phyloP scores from a whole-genome alignment of 2,888 invertebrate genomes.

The Mellilla xanthometata region DNA sequence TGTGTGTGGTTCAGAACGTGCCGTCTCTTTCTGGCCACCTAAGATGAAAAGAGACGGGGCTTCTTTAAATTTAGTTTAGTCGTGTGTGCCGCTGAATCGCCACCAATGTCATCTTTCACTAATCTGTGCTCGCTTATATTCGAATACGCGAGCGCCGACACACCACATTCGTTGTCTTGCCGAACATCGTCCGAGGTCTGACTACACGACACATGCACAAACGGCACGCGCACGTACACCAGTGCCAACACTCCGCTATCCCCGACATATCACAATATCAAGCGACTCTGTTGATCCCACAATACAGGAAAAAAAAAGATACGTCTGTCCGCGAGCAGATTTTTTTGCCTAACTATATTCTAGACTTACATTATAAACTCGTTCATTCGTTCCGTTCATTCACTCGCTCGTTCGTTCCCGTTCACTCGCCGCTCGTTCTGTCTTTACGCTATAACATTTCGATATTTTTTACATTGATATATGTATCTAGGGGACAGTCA shows the following conservation, averaged over 20 bases:
- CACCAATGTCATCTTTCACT: no score
- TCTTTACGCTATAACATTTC: constrained; percentile 65
- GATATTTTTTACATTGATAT: constrained; percentile 73
- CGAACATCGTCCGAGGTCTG: constrained; percentile 55
- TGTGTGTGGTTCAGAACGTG: no score
- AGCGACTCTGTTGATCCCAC: constrained; percentile 71
- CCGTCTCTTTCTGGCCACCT: no score
- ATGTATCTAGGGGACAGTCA: constrained; percentile 70
- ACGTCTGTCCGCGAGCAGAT: constrained; percentile 32
- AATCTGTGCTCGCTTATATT: no score
- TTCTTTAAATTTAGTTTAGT: no score
- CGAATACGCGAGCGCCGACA: constrained; percentile 43
- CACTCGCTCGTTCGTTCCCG: constrained; percentile 46
- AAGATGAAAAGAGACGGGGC: no score
- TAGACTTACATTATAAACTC: constrained; percentile 70
- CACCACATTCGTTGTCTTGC: constrained; percentile 63
- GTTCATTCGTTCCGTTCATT: constrained; percentile 42
- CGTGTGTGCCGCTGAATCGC: no score
- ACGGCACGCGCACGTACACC: constrained; percentile 24
- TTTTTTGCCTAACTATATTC: constrained; percentile 72
- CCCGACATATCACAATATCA: constrained; percentile 71
- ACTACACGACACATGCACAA: constrained; percentile 35
- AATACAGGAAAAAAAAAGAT: constrained; percentile 67
- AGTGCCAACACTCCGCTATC: constrained; percentile 57
- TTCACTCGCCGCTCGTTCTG: constrained; percentile 40